Conservation (phyloP, 2,888 invertebrate genomes). For the Netelia inedita region DNA sequence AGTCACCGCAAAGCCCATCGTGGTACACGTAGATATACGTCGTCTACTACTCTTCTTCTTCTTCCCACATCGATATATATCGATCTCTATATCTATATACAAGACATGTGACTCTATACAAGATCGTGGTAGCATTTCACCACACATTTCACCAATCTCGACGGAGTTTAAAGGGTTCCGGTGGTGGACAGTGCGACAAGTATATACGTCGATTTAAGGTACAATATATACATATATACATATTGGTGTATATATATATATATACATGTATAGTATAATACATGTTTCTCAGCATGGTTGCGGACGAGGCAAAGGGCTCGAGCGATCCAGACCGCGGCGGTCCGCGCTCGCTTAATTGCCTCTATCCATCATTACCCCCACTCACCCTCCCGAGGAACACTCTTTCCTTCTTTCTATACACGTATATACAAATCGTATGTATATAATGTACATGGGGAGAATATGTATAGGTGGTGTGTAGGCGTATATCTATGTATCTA, state of each 20-base stretch:
- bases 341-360: conserved; percentile 78
- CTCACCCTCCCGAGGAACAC: conserved; percentile 44
- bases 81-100: background rate
- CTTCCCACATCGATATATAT: background rate
- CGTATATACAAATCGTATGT: background rate
- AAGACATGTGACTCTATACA: conserved; percentile 16
- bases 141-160: conserved; percentile 68
- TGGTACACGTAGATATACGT: conserved; percentile 25
- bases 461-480: too few species aligned
- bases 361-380: conserved; percentile 79
- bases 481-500: background rate
- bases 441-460: background rate
- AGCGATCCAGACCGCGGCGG: conserved; percentile 75
- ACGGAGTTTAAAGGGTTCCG: conserved; percentile 68
- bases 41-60: conserved; percentile 13
- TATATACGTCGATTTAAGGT: conserved; percentile 57
- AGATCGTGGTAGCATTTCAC: conserved; percentile 55
- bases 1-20: conserved; percentile 64
- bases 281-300: conserved; percentile 42
- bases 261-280: conserved; percentile 8
- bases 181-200: conserved; percentile 67
- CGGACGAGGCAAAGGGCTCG: conserved; percentile 67
- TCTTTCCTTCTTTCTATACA: conserved; percentile 53
- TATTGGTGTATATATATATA: conserved; percentile 29
- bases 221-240: conserved; percentile 21